These are phyloP conservation scores for Sula dactylatra DNA, from an alignment of 2,113 vertebrate genomes.

Conservation along the genomic window DNA sequence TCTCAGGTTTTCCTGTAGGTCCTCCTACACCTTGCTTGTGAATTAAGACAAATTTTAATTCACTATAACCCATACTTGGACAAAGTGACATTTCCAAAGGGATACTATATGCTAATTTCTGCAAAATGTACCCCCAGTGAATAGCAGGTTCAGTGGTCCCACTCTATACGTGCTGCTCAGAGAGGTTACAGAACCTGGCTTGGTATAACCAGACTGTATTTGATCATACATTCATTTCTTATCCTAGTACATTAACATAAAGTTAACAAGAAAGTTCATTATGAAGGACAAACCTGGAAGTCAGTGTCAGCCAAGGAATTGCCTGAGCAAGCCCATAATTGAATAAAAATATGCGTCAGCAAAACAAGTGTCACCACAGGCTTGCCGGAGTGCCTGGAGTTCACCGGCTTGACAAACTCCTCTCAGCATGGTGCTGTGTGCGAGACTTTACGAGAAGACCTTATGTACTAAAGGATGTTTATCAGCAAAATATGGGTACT, in stretches of 20 bases:
- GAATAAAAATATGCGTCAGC: not conserved
- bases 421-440: not conserved
- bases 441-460: not conserved
- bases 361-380: not conserved
- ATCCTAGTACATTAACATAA: not conserved
- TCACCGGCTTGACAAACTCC: not conserved
- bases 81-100: not conserved
- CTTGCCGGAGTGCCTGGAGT: not conserved
- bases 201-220: not conserved
- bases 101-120: not conserved
- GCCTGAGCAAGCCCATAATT: not conserved
- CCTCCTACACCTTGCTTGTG: not conserved
- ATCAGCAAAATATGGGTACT: not conserved
- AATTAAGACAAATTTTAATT: not conserved
- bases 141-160: not conserved
- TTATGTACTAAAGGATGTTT: not conserved
- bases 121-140: not conserved
- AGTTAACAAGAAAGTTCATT: not conserved
- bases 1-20: not conserved
- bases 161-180: not conserved
- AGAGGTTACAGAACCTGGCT: not conserved
- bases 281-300: not conserved
- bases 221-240: not conserved
- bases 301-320: not conserved
- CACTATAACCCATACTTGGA: not conserved